phyloP scores from a whole-genome alignment of 2,888 invertebrate species.

The Acholoe squamosa region DNA sequence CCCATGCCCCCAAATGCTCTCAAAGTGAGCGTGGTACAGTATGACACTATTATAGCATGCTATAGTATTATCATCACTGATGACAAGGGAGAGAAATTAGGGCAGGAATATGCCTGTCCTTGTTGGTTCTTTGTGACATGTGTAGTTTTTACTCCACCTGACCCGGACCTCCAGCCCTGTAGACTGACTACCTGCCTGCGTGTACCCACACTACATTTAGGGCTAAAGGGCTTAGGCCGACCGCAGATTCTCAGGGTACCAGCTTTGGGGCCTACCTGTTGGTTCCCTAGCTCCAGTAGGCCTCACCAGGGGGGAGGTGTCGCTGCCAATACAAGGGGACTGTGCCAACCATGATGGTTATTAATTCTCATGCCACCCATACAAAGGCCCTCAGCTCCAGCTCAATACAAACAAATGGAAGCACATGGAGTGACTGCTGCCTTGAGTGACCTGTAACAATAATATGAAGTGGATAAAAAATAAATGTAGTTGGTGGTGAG shows the following conservation, averaged over 20 bases:
- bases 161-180: slow-evolving; percentile 9
- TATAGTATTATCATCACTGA: not conserved
- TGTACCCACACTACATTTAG: no score
- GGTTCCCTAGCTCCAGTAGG: not conserved
- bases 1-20: no score
- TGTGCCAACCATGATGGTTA: not conserved
- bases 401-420: not conserved
- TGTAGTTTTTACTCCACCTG: not conserved
- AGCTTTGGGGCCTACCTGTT: not conserved
- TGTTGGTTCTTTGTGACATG: no score
- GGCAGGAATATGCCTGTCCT: no score
- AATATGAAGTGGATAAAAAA: no score
- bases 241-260: no score
- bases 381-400: not conserved
- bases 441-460: no score
- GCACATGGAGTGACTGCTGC: no score
- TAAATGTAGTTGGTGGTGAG: no score
- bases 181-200: no score
- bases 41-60: not conserved
- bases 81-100: not conserved
- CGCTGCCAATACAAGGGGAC: not conserved
- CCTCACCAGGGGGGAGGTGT: not conserved
- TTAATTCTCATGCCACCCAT: not conserved
- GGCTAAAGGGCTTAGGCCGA: no score
- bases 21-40: no score